These are phyloP conservation scores for Lissocephala sabroskyi DNA, from an alignment of 2,888 invertebrate genomes.

Conservation along the genomic window DNA sequence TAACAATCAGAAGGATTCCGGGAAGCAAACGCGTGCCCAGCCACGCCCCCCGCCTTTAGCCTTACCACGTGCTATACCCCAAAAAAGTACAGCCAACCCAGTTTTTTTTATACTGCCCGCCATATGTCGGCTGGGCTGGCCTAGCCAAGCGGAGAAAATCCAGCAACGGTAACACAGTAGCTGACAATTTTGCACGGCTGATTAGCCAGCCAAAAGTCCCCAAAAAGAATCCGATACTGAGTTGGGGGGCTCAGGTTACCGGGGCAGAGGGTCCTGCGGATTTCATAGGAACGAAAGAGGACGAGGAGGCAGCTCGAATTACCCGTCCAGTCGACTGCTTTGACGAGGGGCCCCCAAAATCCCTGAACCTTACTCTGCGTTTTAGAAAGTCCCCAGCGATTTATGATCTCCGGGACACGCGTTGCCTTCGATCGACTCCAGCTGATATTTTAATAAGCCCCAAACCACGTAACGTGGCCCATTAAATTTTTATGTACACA, in stretches of 20 bases:
- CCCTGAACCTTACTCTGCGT: not conserved
- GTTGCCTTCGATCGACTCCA: slow-evolving; percentile 2
- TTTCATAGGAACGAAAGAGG: slow-evolving; percentile 60
- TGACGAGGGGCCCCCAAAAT: not conserved
- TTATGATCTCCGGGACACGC: slow-evolving; percentile 3
- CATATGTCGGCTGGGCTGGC: slow-evolving; percentile 48
- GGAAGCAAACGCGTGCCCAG: too few species aligned
- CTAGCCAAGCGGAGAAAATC: slow-evolving; percentile 65
- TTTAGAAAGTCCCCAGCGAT: slow-evolving; percentile 5
- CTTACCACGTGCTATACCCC: slow-evolving; percentile 53
- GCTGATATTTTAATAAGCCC: slow-evolving; percentile 52
- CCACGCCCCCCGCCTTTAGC: too few species aligned
- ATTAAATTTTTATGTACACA: slow-evolving; percentile 58
- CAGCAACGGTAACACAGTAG: slow-evolving; percentile 40
- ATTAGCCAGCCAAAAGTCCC: slow-evolving; percentile 50
- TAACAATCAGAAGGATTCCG: too few species aligned
- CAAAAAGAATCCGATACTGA: not conserved
- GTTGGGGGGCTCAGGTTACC: slow-evolving; percentile 10
- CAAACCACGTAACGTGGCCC: slow-evolving; percentile 16
- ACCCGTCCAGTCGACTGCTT: too few species aligned
- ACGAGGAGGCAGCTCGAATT: too few species aligned
- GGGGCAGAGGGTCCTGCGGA: slow-evolving; percentile 27
- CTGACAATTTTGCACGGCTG: slow-evolving; percentile 55
- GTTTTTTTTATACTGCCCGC: slow-evolving; percentile 30
- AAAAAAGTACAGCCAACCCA: slow-evolving; percentile 42